Evolutionary conservation across 2,113 vertebrate genomes (phyloP).

Genomic region (Eulacestoma nigropectus): DNA sequence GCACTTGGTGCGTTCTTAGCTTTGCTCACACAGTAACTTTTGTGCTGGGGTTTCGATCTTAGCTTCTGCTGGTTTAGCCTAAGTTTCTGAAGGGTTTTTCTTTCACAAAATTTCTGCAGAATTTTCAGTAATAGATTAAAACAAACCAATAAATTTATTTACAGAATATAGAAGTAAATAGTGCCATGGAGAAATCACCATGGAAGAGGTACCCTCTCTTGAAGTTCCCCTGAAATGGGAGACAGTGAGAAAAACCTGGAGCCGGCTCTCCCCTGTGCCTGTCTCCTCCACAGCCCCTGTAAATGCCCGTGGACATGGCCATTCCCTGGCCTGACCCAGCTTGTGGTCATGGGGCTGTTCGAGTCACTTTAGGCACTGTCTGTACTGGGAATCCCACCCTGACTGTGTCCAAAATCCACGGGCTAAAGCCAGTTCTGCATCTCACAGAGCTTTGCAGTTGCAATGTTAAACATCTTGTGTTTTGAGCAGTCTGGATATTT

Average conservation of each 20-base stretch:
- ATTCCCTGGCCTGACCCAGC: neutral
- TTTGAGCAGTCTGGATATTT: neutral
- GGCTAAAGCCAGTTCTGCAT: neutral
- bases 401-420: rapidly evolving
- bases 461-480: neutral
- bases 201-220: neutral
- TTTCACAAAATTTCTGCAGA: neutral
- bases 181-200: neutral
- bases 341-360: neutral
- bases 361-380: neutral
- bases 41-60: neutral
- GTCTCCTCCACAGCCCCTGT: rapidly evolving
- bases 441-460: neutral
- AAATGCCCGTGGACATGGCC: rapidly evolving
- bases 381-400: neutral
- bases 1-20: neutral
- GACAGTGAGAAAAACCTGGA: neutral
- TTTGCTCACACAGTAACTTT: neutral
- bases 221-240: neutral
- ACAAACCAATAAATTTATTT: neutral
- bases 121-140: neutral
- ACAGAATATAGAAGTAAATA: neutral
- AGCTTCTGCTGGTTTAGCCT: neutral
- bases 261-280: neutral
- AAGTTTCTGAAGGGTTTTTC: neutral